Evolutionary conservation across 2,888 invertebrate species (phyloP).

Genomic region (Hyposoter dolosus): DNA sequence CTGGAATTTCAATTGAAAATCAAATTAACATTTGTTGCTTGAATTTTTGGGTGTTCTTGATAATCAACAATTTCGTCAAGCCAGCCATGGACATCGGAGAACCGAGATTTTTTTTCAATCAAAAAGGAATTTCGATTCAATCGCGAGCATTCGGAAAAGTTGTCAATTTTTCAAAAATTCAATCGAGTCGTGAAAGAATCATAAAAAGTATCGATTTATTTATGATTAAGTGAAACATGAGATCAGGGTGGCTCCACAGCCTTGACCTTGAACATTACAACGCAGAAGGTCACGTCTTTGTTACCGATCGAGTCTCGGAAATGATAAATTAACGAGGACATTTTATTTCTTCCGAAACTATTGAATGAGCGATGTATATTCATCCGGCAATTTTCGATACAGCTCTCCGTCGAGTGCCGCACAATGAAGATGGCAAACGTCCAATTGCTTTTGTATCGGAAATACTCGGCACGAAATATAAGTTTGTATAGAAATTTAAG

Average conservation of each 20-base stretch:
- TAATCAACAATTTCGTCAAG: constrained; percentile 47
- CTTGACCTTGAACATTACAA: constrained; percentile 80
- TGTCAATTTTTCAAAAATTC: too few relatives aligned
- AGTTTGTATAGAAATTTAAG: constrained; percentile 19
- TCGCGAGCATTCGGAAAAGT: neutral
- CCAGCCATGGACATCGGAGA: constrained; percentile 70
- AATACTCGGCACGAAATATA: constrained; percentile 32
- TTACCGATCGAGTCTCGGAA: constrained; percentile 80
- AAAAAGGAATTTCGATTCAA: neutral
- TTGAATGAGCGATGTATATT: constrained; percentile 34
- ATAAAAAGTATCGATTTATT: neutral
- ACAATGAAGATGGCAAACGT: constrained; percentile 29
- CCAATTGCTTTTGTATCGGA: constrained; percentile 79
- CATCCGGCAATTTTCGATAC: constrained; percentile 30
- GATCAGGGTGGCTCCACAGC: constrained; percentile 78
- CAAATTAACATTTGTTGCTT: too few relatives aligned
- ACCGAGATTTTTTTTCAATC: neutral
- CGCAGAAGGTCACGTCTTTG: constrained; percentile 77
- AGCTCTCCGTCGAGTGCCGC: constrained; percentile 23
- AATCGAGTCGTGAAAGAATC: neutral
- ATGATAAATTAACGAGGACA: constrained; percentile 78
- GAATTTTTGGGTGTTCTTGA: too few relatives aligned
- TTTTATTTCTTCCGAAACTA: constrained; percentile 76
- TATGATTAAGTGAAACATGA: neutral
- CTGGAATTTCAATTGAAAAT: too few relatives aligned